These are phyloP conservation scores for Platypus cylindrus DNA, from an alignment of 2,888 invertebrate species.

Conservation along the genomic window DNA sequence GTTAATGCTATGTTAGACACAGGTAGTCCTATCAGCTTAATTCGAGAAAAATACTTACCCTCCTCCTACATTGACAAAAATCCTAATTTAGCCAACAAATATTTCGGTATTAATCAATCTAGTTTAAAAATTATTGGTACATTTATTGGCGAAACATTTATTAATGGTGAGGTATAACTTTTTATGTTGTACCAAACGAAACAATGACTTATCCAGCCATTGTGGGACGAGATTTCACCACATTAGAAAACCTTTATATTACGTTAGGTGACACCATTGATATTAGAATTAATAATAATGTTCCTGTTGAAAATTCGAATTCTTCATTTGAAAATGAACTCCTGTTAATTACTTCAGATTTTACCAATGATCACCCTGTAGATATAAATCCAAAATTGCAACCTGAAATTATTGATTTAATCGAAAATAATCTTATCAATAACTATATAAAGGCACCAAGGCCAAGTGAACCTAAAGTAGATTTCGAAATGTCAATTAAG, in stretches of 20 bases:
- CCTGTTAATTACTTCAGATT: constrained; percentile 1
- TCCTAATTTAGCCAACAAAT: constrained; percentile 1
- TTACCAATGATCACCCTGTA: not conserved
- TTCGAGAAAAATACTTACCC: constrained; percentile 8
- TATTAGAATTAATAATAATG: constrained; percentile 3
- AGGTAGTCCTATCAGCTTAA: constrained; percentile 11
- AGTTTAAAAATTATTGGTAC: constrained; percentile 8
- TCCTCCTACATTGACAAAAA: not conserved
- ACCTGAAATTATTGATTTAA: not conserved
- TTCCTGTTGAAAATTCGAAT: not conserved
- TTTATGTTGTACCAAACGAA: constrained; percentile 9
- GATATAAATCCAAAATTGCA: constrained; percentile 4
- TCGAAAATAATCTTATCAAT: constrained; percentile 3
- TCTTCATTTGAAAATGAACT: not conserved
- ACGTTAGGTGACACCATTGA: constrained; percentile 2
- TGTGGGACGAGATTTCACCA: constrained; percentile 9
- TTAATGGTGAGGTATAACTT: constrained; percentile 6
- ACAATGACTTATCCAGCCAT: constrained; percentile 9
- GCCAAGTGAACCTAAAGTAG: constrained; percentile 2
- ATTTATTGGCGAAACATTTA: constrained; percentile 3
- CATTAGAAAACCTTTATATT: constrained; percentile 3
- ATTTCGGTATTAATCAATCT: constrained; percentile 10
- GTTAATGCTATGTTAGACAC: constrained; percentile 9
- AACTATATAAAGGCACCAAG: constrained; percentile 4
- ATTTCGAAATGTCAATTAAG: constrained; percentile 9